These are phyloP conservation scores for Amphilophus citrinellus DNA, from an alignment of 2,113 vertebrate species.

Conservation along the genomic window DNA sequence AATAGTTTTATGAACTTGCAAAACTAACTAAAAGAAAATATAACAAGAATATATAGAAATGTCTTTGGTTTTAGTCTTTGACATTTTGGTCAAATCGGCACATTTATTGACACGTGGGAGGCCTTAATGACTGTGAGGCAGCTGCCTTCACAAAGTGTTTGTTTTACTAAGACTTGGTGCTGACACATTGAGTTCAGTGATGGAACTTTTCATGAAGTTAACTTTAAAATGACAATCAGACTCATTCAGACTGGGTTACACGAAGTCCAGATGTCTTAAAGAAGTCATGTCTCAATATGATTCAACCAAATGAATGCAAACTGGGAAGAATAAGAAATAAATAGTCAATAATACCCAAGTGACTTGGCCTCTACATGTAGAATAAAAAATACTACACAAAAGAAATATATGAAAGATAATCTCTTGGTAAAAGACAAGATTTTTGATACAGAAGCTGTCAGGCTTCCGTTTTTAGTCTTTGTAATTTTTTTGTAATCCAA, in stretches of 20 bases:
- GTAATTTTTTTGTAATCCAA: neutral
- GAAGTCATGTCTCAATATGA: neutral
- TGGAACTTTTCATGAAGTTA: neutral
- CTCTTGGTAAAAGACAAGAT: neutral
- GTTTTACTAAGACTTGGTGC: neutral
- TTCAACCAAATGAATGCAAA: neutral
- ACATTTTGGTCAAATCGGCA: neutral
- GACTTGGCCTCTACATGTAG: neutral
- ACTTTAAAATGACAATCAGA: too few species aligned
- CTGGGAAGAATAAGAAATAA: neutral
- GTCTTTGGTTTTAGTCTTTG: too few species aligned
- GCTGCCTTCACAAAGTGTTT: neutral
- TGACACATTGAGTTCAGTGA: neutral
- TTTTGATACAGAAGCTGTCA: neutral
- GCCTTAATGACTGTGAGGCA: neutral
- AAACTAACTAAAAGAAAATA: neutral
- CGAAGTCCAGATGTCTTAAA: neutral
- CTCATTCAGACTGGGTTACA: neutral
- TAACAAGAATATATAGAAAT: too few species aligned
- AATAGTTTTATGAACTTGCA: neutral
- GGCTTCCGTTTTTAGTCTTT: neutral
- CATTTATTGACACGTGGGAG: neutral
- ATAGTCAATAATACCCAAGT: neutral
- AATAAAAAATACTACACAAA: neutral
- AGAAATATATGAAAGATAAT: rapidly evolving